Evolutionary conservation across 2,113 vertebrate species (phyloP), one percentile per base, ranked within the genome.

Genomic region (Cacatua alba): DNA sequence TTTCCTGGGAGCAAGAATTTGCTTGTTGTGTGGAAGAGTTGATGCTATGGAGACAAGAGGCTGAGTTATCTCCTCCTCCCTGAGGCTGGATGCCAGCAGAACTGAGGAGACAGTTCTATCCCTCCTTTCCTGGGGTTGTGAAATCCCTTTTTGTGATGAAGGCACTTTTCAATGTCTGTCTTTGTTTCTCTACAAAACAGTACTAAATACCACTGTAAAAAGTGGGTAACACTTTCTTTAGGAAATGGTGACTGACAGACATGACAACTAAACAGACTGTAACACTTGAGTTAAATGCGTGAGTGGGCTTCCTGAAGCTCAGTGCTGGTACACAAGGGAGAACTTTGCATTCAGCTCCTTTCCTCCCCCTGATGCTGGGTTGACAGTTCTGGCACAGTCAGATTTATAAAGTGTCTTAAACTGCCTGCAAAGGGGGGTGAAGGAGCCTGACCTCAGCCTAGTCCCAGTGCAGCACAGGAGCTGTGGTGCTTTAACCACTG

Each of bases 351-450:
- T 71, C 33, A 2, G 24, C 52, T 85, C 37, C 17, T 46, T 60
- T 26, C 5, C 2, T 2, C 5, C 5, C 49, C 17, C 10, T 21
- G 17, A 4, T 84, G 13, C 5, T 48, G 26, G 12, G 16, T 33
- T 81, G 48, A 17, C 25, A 16, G 48, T 60, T 91, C 29, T 81
- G 37, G 48, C 31, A 21, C 21, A 70, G 24, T 43, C n/a, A 48
- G 43, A 35, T 65, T 35, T 85, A 37, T 68, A 3, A 75, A 59
- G 28, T 59, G 19, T 41, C 13, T 91, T 81, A 41, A 74, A 31
- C 28, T 20, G 28, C 10, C 4, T 1, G 0, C 46, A 69, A 82
- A 7, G 1, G 31, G 7, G 17, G 12, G 13, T 43, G 14, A 63
- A 35, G 55, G 51, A 79, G 24, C 29, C 18, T 17, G 31, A 83